A percentile compares a stretch with the other conserved stretches of the same genome.
These are phyloP conservation scores for Meghimatium bilineatum DNA, from an alignment of 2,888 invertebrate genomes.

Conservation along the genomic window DNA sequence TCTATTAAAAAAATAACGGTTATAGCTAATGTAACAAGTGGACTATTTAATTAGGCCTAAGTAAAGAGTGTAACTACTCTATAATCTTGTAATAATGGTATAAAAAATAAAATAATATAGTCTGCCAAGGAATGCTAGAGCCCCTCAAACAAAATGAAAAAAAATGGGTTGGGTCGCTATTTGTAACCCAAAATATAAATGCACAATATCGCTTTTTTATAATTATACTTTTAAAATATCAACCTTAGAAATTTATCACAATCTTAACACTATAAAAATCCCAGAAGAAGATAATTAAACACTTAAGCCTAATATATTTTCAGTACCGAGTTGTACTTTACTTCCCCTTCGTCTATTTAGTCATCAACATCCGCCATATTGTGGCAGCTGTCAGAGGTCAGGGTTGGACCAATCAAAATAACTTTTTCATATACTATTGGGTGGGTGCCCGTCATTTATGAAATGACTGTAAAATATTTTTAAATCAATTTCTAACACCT, in stretches of 20 bases:
- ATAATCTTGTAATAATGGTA: too few species aligned
- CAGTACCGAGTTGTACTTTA: background rate
- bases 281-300: background rate
- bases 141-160: too few species aligned
- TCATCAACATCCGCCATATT: conserved; percentile 44
- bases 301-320: too few species aligned
- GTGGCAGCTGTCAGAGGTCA: conserved; percentile 42
- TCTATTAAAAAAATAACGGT: too few species aligned
- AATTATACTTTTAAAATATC: background rate
- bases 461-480: background rate
- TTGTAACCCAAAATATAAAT: background rate
- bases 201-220: background rate
- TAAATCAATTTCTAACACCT: too few species aligned
- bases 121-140: too few species aligned
- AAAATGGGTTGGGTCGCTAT: conserved; percentile 2
- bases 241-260: background rate
- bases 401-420: conserved; percentile 12
- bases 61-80: too few species aligned
- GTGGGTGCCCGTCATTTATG: background rate
- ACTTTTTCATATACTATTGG: conserved; percentile 4
- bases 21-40: too few species aligned
- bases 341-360: conserved; percentile 1
- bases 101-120: too few species aligned
- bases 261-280: background rate
- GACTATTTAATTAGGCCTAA: too few species aligned